Evolutionary conservation across 1,140 invertebrate species (phyloP), one percentile per base, ranked within the genome.

Genomic region (Microplitis mediator): DNA sequence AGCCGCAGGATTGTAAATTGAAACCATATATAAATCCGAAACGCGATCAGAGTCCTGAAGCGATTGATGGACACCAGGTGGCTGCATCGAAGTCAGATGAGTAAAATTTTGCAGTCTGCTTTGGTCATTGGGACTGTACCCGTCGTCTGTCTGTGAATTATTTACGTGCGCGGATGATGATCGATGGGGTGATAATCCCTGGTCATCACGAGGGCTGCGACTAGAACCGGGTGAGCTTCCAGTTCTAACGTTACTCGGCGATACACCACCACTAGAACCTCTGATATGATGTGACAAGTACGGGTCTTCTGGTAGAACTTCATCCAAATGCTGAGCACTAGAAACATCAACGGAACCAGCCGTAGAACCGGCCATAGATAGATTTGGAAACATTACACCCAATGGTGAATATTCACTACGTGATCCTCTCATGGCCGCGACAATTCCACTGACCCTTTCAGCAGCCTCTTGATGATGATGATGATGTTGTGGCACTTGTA

Each of bases 41-140:
- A 84, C 80, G 13, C 85, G 76, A 8, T 83, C 81, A 4, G 74
- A 64, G 1, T 84, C 80, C 52, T 80, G 81, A 3, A 78, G 65
- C 5, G 67, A 74, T 64, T 85, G 83, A 51, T 75, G 79, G 1
- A 61, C 16, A 1, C 77, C 50, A 0, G 79, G 76, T 14, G 84
- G 81, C 52, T 86, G 85, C 82, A 86, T 84, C 0, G 84, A 73
- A 0, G 86, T 86, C 4, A 87, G 74, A 69, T 86, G 84, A 0
- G 85, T 84, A 66, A 85, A 86, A 31, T 78, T 83, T 2, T 85
- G 84, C 0, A 84, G n/a, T n/a, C 83, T 75, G 3, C 73, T 71
- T 14, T 84, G 83, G 11, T 85, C 84, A 36, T 64, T 78, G 3
- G 77, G 81, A n/a, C 83, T 86, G 68, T 85, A 86, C 13, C 72